phyloP scores from a whole-genome alignment of 2,888 invertebrate genomes.

The Phengaris arion region DNA sequence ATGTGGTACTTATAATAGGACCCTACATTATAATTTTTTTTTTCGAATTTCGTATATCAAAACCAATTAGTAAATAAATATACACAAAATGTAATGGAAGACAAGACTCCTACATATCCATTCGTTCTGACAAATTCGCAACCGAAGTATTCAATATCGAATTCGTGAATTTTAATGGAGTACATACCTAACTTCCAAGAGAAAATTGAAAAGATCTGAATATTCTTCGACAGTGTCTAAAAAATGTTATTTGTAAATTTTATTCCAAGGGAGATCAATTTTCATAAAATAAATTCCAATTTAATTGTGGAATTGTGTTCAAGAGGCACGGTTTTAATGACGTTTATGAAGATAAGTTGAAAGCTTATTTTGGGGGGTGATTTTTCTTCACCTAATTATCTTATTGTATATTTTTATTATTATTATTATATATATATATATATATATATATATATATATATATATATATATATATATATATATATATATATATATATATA shows the following conservation, averaged over 20 bases:
- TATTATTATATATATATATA: neutral
- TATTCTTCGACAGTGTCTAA: slow-evolving; percentile 67
- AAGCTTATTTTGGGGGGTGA: neutral
- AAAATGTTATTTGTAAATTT: slow-evolving; percentile 68
- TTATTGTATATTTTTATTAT: neutral
- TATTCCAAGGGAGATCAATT: slow-evolving; percentile 63
- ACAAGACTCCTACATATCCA: slow-evolving; percentile 58
- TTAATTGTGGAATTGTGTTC: slow-evolving; percentile 29
- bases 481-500: too few relatives aligned
- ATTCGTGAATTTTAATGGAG: slow-evolving; percentile 66
- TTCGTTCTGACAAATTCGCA: slow-evolving; percentile 49
- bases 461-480: too few relatives aligned
- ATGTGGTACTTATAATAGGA: too few relatives aligned
- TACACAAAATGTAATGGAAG: slow-evolving; percentile 45
- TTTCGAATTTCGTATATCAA: slow-evolving; percentile 34
- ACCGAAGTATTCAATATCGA: slow-evolving; percentile 67
- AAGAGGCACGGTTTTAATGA: slow-evolving; percentile 22
- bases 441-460: too few relatives aligned
- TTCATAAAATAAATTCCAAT: slow-evolving; percentile 58
- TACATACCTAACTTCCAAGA: slow-evolving; percentile 57
- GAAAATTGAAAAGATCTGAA: slow-evolving; percentile 72
- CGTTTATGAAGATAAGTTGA: neutral
- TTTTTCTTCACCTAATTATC: neutral
- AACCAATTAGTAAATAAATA: slow-evolving; percentile 43
- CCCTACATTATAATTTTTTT: neutral